These are phyloP conservation scores for Podarcis muralis DNA, from an alignment of 2,113 vertebrate species.

Conservation along the genomic window DNA sequence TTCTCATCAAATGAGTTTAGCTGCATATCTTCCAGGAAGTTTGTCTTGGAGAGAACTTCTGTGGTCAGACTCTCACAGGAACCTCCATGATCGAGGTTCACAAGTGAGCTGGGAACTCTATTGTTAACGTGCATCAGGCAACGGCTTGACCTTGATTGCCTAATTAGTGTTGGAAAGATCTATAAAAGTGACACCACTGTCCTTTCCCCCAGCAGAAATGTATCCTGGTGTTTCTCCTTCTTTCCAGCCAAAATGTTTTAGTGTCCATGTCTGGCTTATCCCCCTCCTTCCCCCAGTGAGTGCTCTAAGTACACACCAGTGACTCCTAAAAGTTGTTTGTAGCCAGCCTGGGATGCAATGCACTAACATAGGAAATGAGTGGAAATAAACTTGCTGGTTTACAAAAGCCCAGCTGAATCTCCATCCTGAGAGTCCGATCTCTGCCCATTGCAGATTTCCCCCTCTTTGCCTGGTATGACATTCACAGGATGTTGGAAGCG, in stretches of 20 bases:
- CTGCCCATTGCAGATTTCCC: accelerated
- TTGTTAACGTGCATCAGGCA: neutral
- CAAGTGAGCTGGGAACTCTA: neutral
- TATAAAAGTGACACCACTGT: neutral
- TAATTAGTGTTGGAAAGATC: neutral
- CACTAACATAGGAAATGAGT: neutral
- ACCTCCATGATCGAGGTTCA: neutral
- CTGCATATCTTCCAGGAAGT: neutral
- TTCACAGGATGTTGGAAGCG: accelerated
- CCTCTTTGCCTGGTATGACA: accelerated
- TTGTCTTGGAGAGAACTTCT: neutral
- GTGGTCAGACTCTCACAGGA: too few species aligned
- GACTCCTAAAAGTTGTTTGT: neutral
- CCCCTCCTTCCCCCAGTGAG: accelerated
- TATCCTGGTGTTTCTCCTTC: neutral
- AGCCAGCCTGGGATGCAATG: neutral
- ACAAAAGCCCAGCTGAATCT: accelerated
- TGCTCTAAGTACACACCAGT: neutral
- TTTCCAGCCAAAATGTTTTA: neutral
- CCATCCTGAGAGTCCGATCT: neutral
- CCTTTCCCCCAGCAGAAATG: neutral
- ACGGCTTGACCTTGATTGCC: neutral
- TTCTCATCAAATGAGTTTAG: neutral
- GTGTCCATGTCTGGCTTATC: neutral
- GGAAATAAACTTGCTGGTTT: neutral